Evolutionary conservation across 2,113 vertebrate genomes (phyloP).

Genomic region (Thamnophis sirtalis): DNA sequence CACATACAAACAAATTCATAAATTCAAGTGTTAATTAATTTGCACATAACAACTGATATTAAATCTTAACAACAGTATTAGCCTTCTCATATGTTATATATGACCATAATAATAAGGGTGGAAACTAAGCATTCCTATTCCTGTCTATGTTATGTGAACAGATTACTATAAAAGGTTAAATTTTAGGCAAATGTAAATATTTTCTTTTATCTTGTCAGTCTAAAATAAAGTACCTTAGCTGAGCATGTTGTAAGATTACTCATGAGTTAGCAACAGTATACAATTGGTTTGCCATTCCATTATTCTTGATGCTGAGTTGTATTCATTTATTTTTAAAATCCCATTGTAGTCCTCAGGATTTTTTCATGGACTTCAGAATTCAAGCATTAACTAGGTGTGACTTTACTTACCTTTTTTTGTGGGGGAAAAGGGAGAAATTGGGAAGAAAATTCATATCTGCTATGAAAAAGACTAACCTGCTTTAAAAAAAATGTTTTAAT

Average conservation of each 20-base stretch:
- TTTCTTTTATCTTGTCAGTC: not conserved
- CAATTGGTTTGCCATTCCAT: not conserved
- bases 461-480: not conserved
- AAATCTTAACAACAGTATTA: not conserved
- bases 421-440: not conserved
- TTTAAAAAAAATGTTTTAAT: not conserved
- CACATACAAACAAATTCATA: not conserved
- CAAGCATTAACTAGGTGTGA: not conserved
- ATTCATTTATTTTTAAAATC: not conserved
- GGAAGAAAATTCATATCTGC: not conserved
- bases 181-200: not conserved
- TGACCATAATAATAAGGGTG: not conserved
- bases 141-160: not conserved
- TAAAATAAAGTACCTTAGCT: not conserved
- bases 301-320: not conserved
- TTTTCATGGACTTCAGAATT: not conserved
- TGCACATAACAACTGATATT: not conserved
- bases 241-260: not conserved
- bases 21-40: not conserved
- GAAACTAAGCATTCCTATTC: not conserved
- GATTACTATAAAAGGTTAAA: too few species aligned
- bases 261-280: not conserved
- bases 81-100: not conserved
- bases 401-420: not conserved
- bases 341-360: not conserved